Evolutionary conservation across 2,888 invertebrate genomes (phyloP), one percentile per base, ranked within the genome.

Genomic region (Drosophila subsilvestris): DNA sequence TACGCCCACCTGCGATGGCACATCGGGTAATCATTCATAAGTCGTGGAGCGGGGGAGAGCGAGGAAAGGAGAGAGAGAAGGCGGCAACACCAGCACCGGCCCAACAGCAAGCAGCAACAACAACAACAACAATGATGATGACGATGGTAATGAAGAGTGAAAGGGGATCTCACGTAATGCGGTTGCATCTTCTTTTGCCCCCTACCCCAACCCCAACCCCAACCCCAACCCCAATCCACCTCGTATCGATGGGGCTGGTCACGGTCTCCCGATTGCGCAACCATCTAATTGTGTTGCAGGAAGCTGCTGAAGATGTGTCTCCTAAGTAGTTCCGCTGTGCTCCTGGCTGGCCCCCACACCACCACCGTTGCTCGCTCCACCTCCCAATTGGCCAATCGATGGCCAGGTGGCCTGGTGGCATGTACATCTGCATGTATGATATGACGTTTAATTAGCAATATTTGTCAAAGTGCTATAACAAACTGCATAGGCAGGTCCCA

Each of bases 391-490:
- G 67, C 60, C 57, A 51, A 67, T 48, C 43, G 56, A 14, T 22
- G 29, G 42, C 12, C 57, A 43, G 14, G 49, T 49, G 47, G 49
- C 57, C 66, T 67, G 66, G 67, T 55, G 57, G 43, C 59, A 50
- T 59, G 48, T 61, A 56, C 25, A 25, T 25, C 5, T 25, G 25
- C 25, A 25, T 25, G 25, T 22, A 22, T 61, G 48, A 77, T 54
- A 50, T 55, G 73, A 54, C 58, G 70, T 80, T 79, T 75, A 76
- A 84, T 84, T 83, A 79, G 67, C 63, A 67, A 77, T 86, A 86
- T 83, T 84, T 84, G 86, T 77, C 86, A 83, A 74, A 68, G 66
- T 65, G 61, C 56, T 59, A 73, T 79, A 66, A 70, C 74, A 80
- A 66, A 70, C 63, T 71, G 65, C 71, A 60, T 51, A 48, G 69